Evolutionary conservation across 2,888 invertebrate genomes (phyloP).

Genomic region (Agapetus fuscipes): DNA sequence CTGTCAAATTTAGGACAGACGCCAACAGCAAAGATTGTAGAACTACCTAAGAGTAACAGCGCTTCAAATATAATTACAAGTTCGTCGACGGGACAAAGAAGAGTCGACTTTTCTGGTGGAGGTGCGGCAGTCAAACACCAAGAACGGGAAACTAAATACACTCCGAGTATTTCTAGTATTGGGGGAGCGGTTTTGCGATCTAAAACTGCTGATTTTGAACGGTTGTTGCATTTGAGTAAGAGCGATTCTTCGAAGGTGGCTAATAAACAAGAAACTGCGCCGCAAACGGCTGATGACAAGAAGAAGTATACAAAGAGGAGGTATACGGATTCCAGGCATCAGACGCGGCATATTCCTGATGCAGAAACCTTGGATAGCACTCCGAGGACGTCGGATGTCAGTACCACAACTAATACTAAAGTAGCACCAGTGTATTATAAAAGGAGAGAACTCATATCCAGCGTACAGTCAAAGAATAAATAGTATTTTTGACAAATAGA

Average conservation of each 20-base stretch:
- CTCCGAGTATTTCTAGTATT: constrained; percentile 43
- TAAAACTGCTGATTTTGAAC: constrained; percentile 58
- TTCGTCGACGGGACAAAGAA: constrained; percentile 23
- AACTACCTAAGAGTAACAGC: constrained; percentile 24
- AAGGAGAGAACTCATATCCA: constrained; percentile 71
- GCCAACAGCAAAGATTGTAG: constrained; percentile 29
- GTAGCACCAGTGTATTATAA: constrained; percentile 64
- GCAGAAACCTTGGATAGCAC: constrained; percentile 35
- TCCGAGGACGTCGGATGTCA: constrained; percentile 8
- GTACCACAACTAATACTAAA: constrained; percentile 22
- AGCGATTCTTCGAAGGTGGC: constrained; percentile 37
- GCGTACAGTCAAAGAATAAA: constrained; percentile 43
- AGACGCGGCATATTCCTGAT: constrained; percentile 47
- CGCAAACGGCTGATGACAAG: constrained; percentile 37
- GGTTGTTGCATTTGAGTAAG: constrained; percentile 41
- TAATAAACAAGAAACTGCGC: constrained; percentile 27
- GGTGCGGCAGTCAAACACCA: constrained; percentile 6
- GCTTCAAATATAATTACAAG: constrained; percentile 29
- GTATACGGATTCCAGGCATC: constrained; percentile 51
- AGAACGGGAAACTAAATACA: constrained; percentile 18
- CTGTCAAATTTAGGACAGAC: constrained; percentile 16
- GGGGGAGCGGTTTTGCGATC: constrained; percentile 56
- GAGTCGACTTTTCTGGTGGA: constrained; percentile 21
- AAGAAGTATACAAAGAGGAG: constrained; percentile 51
- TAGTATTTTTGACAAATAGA: too few relatives aligned